These are phyloP conservation scores for Tragelaphus buxtoni DNA, from an alignment of 2,113 vertebrate genomes.

Conservation along the genomic window DNA sequence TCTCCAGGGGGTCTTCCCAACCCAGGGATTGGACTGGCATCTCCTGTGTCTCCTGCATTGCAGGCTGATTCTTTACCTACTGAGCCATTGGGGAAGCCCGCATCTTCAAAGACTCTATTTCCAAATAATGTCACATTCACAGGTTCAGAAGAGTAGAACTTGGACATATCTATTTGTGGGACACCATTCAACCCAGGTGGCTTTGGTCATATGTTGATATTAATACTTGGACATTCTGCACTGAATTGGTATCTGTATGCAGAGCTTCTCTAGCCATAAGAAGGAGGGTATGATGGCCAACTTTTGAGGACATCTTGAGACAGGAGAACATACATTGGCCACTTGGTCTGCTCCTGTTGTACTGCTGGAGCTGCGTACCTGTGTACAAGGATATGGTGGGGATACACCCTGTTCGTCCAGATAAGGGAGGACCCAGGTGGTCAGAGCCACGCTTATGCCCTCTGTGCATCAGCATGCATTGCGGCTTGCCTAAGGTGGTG, in stretches of 20 bases:
- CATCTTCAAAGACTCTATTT: neutral
- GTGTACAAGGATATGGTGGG: neutral
- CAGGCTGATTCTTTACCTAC: neutral
- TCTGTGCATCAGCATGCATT: neutral
- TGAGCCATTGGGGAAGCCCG: neutral
- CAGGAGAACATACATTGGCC: neutral
- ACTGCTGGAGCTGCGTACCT: neutral
- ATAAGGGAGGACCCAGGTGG: neutral
- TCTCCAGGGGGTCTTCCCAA: neutral
- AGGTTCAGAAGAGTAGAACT: neutral
- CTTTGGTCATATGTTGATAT: neutral
- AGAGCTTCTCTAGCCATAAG: neutral
- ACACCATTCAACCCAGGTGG: neutral
- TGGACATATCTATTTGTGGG: neutral
- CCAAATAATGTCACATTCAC: neutral
- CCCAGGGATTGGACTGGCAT: neutral
- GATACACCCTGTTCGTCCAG: neutral
- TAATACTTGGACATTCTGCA: neutral
- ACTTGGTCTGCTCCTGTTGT: neutral
- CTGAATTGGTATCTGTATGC: neutral
- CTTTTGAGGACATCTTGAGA: neutral
- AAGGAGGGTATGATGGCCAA: neutral
- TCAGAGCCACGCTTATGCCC: neutral
- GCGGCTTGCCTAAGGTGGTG: neutral
- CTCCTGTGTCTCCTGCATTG: neutral